Evolutionary conservation across 2,797 vertebrate species (phyloP), one percentile per base, ranked within the genome.

Genomic region (Pipistrellus kuhlii): DNA sequence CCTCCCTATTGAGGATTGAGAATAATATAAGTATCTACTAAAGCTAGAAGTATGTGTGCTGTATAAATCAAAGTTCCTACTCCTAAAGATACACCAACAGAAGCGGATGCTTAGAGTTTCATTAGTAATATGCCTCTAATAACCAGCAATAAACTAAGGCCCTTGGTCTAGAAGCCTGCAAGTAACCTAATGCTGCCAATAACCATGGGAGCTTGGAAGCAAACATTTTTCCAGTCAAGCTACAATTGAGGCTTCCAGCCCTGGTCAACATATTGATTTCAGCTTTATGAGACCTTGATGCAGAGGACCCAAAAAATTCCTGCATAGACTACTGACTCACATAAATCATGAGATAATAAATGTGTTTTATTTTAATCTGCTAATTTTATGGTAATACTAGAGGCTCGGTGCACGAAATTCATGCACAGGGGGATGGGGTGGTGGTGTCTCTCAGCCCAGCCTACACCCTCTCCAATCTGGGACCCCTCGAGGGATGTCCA

Each of bases 1-100:
- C 66, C 13, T 64, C 53, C 44, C 20, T 53, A 53, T 23, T 46
- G n/a, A 71, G 3, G 30, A 89, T 53, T 89, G 32, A 84, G 41
- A 84, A 89, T 77, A 84, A 76, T 55, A 10, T 68, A 75, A 73
- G 51, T 88, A 76, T 48, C 18, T 48, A 88, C 18, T 88, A 82
- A 75, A 57, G 38, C 10, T 75, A 68, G 57, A 80, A 83, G n/a
- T 83, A 69, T 48, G 66, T 76, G 69, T 69, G 38, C 20, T 57
- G 20, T 68, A n/a, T 88, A 12, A 77, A 46, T 30, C 46, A 72
- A 25, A 71, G 2, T 80, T 90, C 85, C 44, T 90, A 38, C 6
- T 85, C 17, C 55, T 46, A 18, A 35, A 53, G 46, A 46, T 35
- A 30, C 5, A 85, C 25, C 46, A 85, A 38, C 38, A 66, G 30